These are phyloP conservation scores for Callopanchax toddi DNA, from an alignment of 2,113 vertebrate genomes.

Conservation along the genomic window DNA sequence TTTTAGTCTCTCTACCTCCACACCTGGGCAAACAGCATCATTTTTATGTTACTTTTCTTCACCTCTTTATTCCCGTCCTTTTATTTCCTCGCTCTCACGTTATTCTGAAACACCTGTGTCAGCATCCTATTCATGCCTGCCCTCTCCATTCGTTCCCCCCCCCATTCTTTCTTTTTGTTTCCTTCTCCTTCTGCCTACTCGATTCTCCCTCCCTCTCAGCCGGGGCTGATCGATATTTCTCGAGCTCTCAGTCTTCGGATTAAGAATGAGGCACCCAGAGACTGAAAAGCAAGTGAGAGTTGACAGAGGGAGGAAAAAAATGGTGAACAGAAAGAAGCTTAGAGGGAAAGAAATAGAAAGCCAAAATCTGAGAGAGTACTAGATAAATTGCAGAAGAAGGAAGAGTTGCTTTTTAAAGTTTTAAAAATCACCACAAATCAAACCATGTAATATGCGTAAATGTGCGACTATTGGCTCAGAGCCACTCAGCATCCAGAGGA, in stretches of 20 bases:
- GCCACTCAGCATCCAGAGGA: neutral
- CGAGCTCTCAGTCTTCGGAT: slow-evolving; percentile 32
- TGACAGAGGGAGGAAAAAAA: slow-evolving; percentile 32
- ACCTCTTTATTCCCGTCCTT: neutral
- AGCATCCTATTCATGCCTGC: slow-evolving; percentile 21
- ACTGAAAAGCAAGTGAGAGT: slow-evolving; percentile 22
- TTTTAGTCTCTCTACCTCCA: neutral
- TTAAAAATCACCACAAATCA: neutral
- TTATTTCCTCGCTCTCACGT: neutral
- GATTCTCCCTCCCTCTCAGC: slow-evolving; percentile 22
- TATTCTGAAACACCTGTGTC: slow-evolving; percentile 31
- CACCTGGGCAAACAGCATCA: slow-evolving; percentile 12
- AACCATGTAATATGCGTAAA: neutral
- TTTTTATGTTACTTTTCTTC: slow-evolving; percentile 2
- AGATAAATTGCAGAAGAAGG: slow-evolving; percentile 2
- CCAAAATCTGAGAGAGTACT: neutral
- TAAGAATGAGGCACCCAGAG: slow-evolving; percentile 44
- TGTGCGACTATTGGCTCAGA: neutral
- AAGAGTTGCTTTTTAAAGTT: neutral
- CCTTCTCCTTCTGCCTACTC: slow-evolving; percentile 10
- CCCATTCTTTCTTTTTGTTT: neutral
- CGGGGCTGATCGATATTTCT: slow-evolving; percentile 43
- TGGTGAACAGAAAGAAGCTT: neutral
- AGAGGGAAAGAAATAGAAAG: neutral
- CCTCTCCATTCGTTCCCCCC: slow-evolving; percentile 20